These are phyloP conservation scores for Calameuta idolon DNA, from an alignment of 2,888 invertebrate genomes.

Conservation along the genomic window DNA sequence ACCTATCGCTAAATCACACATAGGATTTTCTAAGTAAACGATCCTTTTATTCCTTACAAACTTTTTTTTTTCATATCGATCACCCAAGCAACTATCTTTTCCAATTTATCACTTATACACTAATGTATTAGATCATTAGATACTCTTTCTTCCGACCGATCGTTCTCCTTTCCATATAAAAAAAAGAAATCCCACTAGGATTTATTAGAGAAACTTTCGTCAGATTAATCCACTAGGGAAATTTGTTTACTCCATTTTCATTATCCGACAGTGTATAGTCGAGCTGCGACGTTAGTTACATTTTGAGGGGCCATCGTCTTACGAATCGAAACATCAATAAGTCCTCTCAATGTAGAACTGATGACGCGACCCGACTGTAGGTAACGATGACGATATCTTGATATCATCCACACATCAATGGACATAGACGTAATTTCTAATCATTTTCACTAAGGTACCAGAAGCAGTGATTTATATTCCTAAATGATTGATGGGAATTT, in stretches of 20 bases:
- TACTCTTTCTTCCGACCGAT: neutral
- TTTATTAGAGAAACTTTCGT: neutral
- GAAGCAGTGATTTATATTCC: neutral
- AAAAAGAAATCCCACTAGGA: neutral
- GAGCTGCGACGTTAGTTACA: too few relatives aligned
- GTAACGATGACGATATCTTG: neutral
- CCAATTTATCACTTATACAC: neutral
- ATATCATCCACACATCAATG: neutral
- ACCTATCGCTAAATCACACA: neutral
- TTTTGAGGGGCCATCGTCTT: too few relatives aligned
- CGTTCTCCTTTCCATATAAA: neutral
- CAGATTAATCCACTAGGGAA: neutral
- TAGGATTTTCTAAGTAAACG: neutral
- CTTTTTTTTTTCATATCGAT: neutral
- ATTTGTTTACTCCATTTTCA: neutral
- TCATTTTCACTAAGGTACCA: neutral
- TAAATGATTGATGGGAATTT: neutral
- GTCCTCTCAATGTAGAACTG: too few relatives aligned
- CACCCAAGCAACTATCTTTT: neutral
- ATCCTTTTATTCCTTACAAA: neutral
- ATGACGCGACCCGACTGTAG: neutral
- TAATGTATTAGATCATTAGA: neutral
- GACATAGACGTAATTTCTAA: neutral
- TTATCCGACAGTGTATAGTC: neutral
- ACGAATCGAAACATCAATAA: too few relatives aligned